Base-by-base conservation (phyloP, 2,797 vertebrate species). In the Molossus molossus region DNA sequence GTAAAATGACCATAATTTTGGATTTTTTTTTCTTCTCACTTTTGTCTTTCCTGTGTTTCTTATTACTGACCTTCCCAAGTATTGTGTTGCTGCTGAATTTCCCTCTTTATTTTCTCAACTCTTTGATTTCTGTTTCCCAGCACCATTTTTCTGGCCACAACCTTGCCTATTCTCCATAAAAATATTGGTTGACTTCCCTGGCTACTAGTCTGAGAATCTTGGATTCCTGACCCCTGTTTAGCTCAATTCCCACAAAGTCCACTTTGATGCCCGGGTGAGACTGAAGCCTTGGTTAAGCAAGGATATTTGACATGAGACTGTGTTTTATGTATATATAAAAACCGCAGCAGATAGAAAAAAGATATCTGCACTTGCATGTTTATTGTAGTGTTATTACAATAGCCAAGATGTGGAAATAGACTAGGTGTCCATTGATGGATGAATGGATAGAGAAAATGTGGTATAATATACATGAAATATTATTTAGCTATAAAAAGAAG, bases 281-380 rank as follows among this genome's bases (percentile, higher is more conserved):
- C 27, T 90, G 3, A 87, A 90, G 21, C 12, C 70, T 93, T 88
- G 57, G 29, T n/a, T 93, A n/a, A 85, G 45, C 29, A 72, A 87
- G 23, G 3, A 53, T 9, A 65, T 7, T 57, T 40, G 18, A 86
- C 48, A n/a, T 20, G 21, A 93, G 37, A 58, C 60, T 53, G 10
- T 45, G 40, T 45, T 45, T 45, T 45, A 45, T 45, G 40, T 45
- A 45, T 45, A 45, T 45, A 5, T 45, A 45, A 45, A 45, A 45
- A 45, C 37, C 27, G 69, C 9, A 69, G 18, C 53, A 6, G n/a
- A 20, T 76, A 21, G 60, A 4, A 48, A 89, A 89, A 94, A 58
- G 18, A 29, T 76, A 65, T 25, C 17, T 83, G 60, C 69, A 37
- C 40, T 50, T 40, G 9, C 53, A 9, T 50, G 25, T 67, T 69